Base-by-base conservation (phyloP, 2,113 vertebrate genomes). In the Proterorhinus semilunaris region DNA sequence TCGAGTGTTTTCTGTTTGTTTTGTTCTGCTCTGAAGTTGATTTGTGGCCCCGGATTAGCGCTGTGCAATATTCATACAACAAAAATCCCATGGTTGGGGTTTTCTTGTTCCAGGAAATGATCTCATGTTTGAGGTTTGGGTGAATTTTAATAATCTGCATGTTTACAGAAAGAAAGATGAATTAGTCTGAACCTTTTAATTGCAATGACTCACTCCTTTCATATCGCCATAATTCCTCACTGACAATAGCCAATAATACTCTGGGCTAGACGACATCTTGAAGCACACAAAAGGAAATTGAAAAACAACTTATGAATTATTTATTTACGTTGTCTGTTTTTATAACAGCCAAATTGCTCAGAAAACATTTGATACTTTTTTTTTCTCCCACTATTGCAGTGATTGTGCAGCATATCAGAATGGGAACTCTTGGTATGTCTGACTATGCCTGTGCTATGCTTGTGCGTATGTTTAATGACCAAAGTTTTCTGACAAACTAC, bases 361-460 rank as follows among this genome's bases (percentile, higher is more conserved):
- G 76, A 21, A 15, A 78, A 67, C 61, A 71, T 79, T 71, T 63
- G 57, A 74, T 69, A 69, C 62, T 63, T 86, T 36, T 27, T 27
- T 36, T 76, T 80, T 7, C 52, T 47, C 57, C 43, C 51, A 13
- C 54, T 71, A 69, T 74, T 69, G 62, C 86, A 80, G 79, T 79
- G 87, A 81, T 74, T 86, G 84, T 83, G 84, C 80, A 73, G 69
- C 80, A 80, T 81, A 77, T 85, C 84, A 53, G 71, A n/a, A 74
- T 15, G 54, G 73, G 27, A 36, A 36, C 27, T 36, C 27, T 36
- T 36, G 27, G 27, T 36, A 36, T 36, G 27, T 36, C 27, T 36
- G 27, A 36, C 27, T 36, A 5, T 36, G 27, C 4, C 3, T 36
- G 27, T 36, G 27, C 27, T 36, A 5, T 36, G 27, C 3, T 36